Evolutionary conservation across 2,888 invertebrate species (phyloP), one percentile per base, ranked within the genome.

Genomic region (Endotricha flammealis): DNA sequence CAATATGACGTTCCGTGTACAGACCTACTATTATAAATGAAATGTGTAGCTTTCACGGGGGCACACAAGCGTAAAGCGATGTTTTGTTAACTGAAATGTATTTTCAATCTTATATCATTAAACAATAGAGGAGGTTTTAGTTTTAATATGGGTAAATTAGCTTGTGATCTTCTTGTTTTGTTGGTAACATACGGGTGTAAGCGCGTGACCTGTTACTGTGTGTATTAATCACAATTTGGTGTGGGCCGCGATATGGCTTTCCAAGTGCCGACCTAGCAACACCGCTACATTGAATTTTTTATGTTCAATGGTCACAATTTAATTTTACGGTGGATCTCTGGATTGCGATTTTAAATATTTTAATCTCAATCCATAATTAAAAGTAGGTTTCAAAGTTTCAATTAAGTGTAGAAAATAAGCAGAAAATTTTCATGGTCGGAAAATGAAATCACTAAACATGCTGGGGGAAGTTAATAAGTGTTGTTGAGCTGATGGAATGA

Each of bases 141-240:
- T 4, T 24, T 38, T 27, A 6, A 1, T 4, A 8, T 2, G 2
- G n/a, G 8, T 34, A 33, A 38, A 35, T 54, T 46, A 32, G 42
- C 50, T 53, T 59, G 44, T 38, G 42, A 55, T 62, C 61, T 63
- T 71, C 69, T 57, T 48, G 51, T 61, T 56, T 49, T 36, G 29
- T 13, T 38, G 34, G 48, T 44, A 48, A 47, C 44, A 53, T 49
- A 64, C 60, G 65, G 74, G 75, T 77, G 80, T 77, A 80, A 79
- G 71, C 73, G 82, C 76, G 75, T 81, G 85, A 82, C 82, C 82
- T 81, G 85, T 85, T 83, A 81, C 81, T 85, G 83, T 85, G 81
- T 85, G 82, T 82, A 83, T 85, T 83, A 85, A 85, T 86, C 85
- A 86, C 83, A 82, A 83, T 83, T 85, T 79, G 74, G 83, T 83